These are phyloP conservation scores for Watsonalla cultraria DNA, from an alignment of 2,888 invertebrate species.

Conservation along the genomic window DNA sequence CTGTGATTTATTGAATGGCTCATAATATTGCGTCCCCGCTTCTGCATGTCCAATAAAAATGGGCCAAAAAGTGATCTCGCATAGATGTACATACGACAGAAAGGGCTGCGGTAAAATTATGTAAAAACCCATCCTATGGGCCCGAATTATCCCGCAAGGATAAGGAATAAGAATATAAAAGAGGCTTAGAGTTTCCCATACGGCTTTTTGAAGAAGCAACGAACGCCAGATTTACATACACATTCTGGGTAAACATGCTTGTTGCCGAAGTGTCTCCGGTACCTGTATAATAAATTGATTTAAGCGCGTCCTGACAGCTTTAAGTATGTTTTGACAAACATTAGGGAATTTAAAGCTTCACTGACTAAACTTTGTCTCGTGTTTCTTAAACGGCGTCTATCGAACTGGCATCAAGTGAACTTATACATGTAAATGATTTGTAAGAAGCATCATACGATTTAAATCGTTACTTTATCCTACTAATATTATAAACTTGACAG, in stretches of 20 bases:
- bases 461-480: not conserved
- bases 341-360: slow-evolving; percentile 67
- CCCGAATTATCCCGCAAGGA: slow-evolving; percentile 74
- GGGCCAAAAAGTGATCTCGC: slow-evolving; percentile 45
- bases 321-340: slow-evolving; percentile 74
- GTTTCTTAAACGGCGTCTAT: slow-evolving; percentile 43
- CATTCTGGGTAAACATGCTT: slow-evolving; percentile 60
- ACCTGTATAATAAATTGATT: slow-evolving; percentile 76
- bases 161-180: slow-evolving; percentile 75
- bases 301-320: slow-evolving; percentile 72
- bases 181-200: slow-evolving; percentile 73
- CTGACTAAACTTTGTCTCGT: slow-evolving; percentile 63
- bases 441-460: slow-evolving; percentile 16
- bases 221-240: slow-evolving; percentile 70
- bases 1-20: slow-evolving; percentile 67
- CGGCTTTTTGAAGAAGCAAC: slow-evolving; percentile 65
- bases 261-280: slow-evolving; percentile 60
- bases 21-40: slow-evolving; percentile 52
- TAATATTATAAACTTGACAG: no score
- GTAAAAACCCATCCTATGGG: slow-evolving; percentile 74
- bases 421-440: slow-evolving; percentile 36
- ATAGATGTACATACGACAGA: slow-evolving; percentile 45
- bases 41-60: slow-evolving; percentile 51
- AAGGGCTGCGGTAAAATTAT: slow-evolving; percentile 70
- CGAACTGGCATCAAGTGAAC: slow-evolving; percentile 43